Evolutionary conservation across 2,888 invertebrate genomes (phyloP), one percentile per base, ranked within the genome.

Genomic region (Ormyrus nitidulus): DNA sequence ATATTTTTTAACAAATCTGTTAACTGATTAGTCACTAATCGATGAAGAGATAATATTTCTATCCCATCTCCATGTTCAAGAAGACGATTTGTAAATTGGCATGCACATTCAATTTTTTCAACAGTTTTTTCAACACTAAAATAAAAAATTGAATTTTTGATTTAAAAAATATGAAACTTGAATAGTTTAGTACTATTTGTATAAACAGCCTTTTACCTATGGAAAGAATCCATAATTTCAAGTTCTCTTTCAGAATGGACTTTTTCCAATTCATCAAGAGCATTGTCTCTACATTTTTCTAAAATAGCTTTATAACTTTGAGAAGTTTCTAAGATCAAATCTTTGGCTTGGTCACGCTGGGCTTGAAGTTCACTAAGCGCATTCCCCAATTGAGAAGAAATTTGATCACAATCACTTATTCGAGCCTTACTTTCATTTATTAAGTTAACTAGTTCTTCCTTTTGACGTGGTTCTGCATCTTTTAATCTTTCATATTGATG

Each of bases 211-310:
- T 49, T 49, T 48, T 85, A 91, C 91, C 89, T 94, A 87, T 96
- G 95, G 87, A 95, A 94, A 82, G 95, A 92, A 88, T 97, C 97
- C 97, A 98, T 98, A 54, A 98, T 95, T 90, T 95, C 95, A 58
- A 98, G 92, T 90, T 97, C 97, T 81, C 97, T 94, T 87, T 95
- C 95, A 80, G 95, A 95, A 90, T 98, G 97, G 82, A 96, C 90
- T 83, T 93, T 93, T 85, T 95, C 94, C 65, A 97, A 92, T 87
- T 95, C 94, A 83, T 94, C 93, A 44, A 96, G 91, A 19, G 95
- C 93, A 70, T 94, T 94, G 86, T 97, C 96, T 84, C 95, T 94
- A 84, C 95, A 94, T 85, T 95, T 94, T 86, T 97, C 97, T 82
- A 98, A 91, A 76, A 96, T 93, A 53, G 95, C 95, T 89, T 95